phyloP scores from a whole-genome alignment of 1,140 invertebrate genomes.

The Drosophila kanapiae region DNA sequence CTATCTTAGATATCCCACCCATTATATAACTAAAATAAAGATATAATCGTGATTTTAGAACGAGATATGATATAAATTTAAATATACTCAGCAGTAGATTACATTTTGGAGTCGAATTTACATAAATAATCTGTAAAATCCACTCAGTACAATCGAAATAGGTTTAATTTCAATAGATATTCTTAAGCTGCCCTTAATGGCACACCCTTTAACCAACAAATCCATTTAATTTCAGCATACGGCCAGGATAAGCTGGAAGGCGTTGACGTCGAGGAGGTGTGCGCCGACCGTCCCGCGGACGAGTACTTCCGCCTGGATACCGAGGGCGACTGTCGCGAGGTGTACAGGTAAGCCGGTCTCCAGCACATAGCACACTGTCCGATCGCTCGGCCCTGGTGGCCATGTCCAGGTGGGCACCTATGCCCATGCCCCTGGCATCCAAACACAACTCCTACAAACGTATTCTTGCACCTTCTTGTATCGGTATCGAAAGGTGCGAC shows the following conservation, averaged over 20 bases:
- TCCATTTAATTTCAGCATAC: conserved; percentile 69
- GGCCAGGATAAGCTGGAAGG: conserved; percentile 89
- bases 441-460: conserved; percentile 35
- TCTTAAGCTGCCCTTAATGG: too few species aligned
- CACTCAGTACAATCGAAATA: too few species aligned
- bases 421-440: neutral
- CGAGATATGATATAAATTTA: too few species aligned
- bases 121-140: too few species aligned
- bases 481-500: conserved; percentile 91
- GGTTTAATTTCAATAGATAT: too few species aligned
- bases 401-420: conserved; percentile 1
- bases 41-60: too few species aligned
- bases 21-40: too few species aligned
- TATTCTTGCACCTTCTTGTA: conserved; percentile 56
- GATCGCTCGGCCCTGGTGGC: conserved; percentile 20
- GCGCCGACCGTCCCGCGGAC: conserved; percentile 93
- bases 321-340: conserved; percentile 95
- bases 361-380: conserved; percentile 20
- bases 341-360: conserved; percentile 90
- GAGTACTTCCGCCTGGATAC: conserved; percentile 95
- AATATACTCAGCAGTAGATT: too few species aligned
- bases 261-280: conserved; percentile 92
- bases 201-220: neutral
- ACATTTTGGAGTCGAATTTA: too few species aligned
- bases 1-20: too few species aligned